Base-by-base conservation (phyloP, 2,888 invertebrate species). In the Apeira syringaria region DNA sequence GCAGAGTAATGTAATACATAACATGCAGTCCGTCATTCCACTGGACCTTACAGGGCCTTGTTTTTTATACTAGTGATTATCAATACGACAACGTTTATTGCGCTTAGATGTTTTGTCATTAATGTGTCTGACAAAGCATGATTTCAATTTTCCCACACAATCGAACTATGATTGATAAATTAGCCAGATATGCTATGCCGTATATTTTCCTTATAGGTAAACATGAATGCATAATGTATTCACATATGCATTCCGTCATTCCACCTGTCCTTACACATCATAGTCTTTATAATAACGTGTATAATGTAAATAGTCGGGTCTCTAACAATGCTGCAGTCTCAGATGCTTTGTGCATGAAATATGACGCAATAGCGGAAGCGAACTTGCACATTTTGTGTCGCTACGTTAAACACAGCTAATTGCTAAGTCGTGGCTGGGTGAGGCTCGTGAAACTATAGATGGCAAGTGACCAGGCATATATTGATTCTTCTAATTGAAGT, bases 311-410 rank as follows among this genome's bases (percentile, higher is more conserved):
- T 44, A 38, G 10, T 33, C 28, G 12, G 22, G 24, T 10, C 27
- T 36, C 29, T 43, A 40, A 43, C 45, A 49, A 54, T 47, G 36
- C 32, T 18, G 27, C 26, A 20, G 20, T 4, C 20, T 34, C 31
- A 31, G 28, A 12, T 35, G 40, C 42, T 57, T 43, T 44, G 44
- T 43, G 42, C 37, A 43, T 53, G 54, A 52, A 56, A 57, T 32
- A 44, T 56, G 53, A 56, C 54, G 54, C 53, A 56, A 51, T 58
- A 43, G 43, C 64, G 68, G 68, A 69, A 68, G 60, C 54, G 47
- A 45, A 55, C 32, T 43, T 50, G 40, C 44, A 47, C 29, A 41
- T 50, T 38, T 35, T 30, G 38, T 43, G 22, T 37, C 42, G 29
- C 18, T 24, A 32, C 10, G 11, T 31, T 32, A 42, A 35, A n/a